Evolutionary conservation across 2,113 vertebrate genomes (phyloP).

Genomic region (Suncus etruscus): DNA sequence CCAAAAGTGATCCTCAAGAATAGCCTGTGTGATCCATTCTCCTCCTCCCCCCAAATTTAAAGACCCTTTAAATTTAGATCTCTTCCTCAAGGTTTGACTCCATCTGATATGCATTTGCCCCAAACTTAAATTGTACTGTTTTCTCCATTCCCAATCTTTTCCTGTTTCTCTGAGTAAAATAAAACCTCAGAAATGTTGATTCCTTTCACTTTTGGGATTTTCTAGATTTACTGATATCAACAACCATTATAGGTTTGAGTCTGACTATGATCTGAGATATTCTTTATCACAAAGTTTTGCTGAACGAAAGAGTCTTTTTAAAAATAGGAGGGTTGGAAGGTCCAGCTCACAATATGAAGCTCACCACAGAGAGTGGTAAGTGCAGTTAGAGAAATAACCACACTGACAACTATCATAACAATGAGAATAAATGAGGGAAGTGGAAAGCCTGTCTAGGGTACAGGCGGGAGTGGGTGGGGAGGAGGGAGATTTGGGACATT

Average conservation of each 20-base stretch:
- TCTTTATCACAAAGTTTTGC: neutral
- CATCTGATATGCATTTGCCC: neutral
- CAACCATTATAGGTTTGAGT: neutral
- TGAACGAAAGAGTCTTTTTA: neutral
- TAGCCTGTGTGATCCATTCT: neutral
- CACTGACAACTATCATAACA: too few species aligned
- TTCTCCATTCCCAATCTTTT: neutral
- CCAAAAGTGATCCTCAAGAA: too few species aligned
- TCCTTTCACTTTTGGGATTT: constrained; percentile 28
- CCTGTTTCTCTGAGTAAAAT: constrained; percentile 3
- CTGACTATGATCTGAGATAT: neutral
- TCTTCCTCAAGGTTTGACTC: neutral
- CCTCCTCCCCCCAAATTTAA: neutral
- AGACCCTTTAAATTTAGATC: too few species aligned
- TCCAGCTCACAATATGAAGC: too few species aligned
- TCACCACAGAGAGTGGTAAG: too few species aligned
- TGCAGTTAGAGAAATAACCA: too few species aligned
- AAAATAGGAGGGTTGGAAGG: too few species aligned
- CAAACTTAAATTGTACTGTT: neutral
- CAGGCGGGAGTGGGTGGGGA: too few species aligned
- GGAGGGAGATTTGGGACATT: too few species aligned
- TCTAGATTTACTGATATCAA: neutral
- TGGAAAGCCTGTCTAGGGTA: too few species aligned
- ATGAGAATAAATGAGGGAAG: too few species aligned
- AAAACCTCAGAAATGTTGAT: neutral